A percentile compares a stretch with the other conserved stretches of the same genome.
Conservation (phyloP, 2,113 vertebrate species). For the Trematomus loennbergii region DNA sequence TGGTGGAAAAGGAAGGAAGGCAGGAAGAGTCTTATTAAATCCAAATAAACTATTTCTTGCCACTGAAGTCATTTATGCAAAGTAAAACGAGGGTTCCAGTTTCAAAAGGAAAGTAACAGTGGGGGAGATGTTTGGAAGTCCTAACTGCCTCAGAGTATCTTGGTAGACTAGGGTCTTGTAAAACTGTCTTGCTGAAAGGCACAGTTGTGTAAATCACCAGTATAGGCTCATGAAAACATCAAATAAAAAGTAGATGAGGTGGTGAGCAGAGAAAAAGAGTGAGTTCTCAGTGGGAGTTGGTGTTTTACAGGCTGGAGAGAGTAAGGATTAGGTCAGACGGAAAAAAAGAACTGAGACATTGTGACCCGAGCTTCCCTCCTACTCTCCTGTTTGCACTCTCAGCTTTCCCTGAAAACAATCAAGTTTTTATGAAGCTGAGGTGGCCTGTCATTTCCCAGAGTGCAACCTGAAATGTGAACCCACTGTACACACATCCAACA, state of each 20-base stretch:
- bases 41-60: not conserved
- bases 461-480: conserved; percentile 26
- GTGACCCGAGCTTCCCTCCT: not conserved
- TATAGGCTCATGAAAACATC: conserved; percentile 14
- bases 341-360: not conserved
- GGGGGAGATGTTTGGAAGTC: not conserved
- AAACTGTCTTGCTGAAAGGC: conserved; percentile 8
- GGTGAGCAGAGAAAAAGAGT: not conserved
- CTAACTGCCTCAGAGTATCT: too few relatives aligned
- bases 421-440: conserved; percentile 39
- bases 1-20: not conserved
- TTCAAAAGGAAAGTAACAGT: not conserved
- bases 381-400: conserved; percentile 12
- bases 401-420: conserved; percentile 27
- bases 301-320: not conserved
- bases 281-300: not conserved
- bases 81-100: not conserved
- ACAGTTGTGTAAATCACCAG: not conserved
- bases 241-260: not conserved
- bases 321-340: conserved; percentile 5
- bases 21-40: not conserved
- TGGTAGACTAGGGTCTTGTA: not conserved
- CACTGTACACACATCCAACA: not conserved
- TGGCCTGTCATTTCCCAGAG: conserved; percentile 31
- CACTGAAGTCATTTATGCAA: not conserved